Evolutionary conservation across 2,888 invertebrate genomes (phyloP).

Genomic region (Amblyteles armatorius): DNA sequence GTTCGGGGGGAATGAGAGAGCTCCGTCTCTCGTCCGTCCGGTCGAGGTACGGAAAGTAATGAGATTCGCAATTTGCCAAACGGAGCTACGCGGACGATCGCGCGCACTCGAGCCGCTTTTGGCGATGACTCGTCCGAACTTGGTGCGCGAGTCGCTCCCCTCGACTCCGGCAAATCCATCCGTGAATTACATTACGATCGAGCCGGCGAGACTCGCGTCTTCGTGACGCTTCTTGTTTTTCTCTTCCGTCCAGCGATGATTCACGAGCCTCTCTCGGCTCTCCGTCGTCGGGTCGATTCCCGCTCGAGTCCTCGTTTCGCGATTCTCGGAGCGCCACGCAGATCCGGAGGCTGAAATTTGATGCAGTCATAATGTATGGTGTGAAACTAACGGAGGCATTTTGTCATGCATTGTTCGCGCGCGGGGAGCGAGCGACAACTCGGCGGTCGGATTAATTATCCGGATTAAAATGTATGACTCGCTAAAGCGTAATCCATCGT

Average conservation of each 20-base stretch:
- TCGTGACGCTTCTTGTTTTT: constrained; percentile 32
- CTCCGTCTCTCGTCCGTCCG: not conserved
- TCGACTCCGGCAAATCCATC: constrained; percentile 46
- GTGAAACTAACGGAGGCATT: not conserved
- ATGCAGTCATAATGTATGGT: not conserved
- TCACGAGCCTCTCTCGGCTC: constrained; percentile 19
- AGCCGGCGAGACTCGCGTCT: constrained; percentile 4
- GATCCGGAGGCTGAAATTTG: not conserved
- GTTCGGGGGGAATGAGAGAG: constrained; percentile 10
- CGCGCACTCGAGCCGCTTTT: constrained; percentile 45
- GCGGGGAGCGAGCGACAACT: not conserved
- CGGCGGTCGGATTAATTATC: constrained; percentile 52
- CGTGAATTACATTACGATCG: constrained; percentile 49
- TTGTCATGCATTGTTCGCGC: not conserved
- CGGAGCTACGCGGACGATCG: constrained; percentile 43
- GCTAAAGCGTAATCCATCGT: constrained; percentile 10
- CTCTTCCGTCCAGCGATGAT: constrained; percentile 41
- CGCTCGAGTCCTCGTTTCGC: not conserved
- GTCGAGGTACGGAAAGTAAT: constrained; percentile 45
- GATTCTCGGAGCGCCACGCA: constrained; percentile 1
- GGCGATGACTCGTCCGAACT: constrained; percentile 51
- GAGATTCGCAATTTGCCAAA: constrained; percentile 59
- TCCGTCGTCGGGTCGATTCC: constrained; percentile 27
- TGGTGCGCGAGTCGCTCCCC: constrained; percentile 29
- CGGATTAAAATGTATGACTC: constrained; percentile 54